Evolutionary conservation across 2,113 vertebrate species (phyloP).

Genomic region (Lasiurus cinereus): DNA sequence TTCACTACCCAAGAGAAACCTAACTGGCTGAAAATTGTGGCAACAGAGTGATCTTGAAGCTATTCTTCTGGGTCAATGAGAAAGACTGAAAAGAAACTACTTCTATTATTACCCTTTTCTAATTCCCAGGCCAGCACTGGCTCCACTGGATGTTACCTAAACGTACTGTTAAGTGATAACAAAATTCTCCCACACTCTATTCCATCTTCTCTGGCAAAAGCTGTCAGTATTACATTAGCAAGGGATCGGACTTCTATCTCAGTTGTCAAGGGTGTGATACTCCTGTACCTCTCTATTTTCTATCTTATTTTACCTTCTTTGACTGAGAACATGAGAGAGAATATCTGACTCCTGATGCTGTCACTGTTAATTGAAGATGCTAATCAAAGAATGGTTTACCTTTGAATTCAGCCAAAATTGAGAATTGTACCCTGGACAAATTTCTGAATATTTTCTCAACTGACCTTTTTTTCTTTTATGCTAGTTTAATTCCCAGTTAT

Average conservation of each 20-base stretch:
- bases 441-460: conserved; percentile 51
- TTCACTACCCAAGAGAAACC: conserved; percentile 49
- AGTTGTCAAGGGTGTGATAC: conserved; percentile 26
- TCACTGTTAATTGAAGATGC: conserved; percentile 42
- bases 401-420: conserved; percentile 56
- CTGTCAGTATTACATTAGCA: conserved; percentile 63
- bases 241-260: conserved; percentile 40
- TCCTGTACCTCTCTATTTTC: neutral
- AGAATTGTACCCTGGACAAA: neutral
- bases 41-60: conserved; percentile 41
- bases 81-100: conserved; percentile 65
- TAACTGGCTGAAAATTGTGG: conserved; percentile 15
- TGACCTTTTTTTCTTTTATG: conserved; percentile 59
- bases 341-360: neutral
- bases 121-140: conserved; percentile 56
- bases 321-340: conserved; percentile 56
- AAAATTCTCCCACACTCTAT: conserved; percentile 72
- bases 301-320: conserved; percentile 54
- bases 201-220: conserved; percentile 63
- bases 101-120: conserved; percentile 60
- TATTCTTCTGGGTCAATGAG: conserved; percentile 61
- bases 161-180: conserved; percentile 70
- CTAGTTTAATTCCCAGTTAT: conserved; percentile 42
- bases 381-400: conserved; percentile 61
- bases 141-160: conserved; percentile 67